Evolutionary conservation across 2,113 vertebrate species (phyloP), one percentile per base, ranked within the genome.

Genomic region (Notothenia rossii): DNA sequence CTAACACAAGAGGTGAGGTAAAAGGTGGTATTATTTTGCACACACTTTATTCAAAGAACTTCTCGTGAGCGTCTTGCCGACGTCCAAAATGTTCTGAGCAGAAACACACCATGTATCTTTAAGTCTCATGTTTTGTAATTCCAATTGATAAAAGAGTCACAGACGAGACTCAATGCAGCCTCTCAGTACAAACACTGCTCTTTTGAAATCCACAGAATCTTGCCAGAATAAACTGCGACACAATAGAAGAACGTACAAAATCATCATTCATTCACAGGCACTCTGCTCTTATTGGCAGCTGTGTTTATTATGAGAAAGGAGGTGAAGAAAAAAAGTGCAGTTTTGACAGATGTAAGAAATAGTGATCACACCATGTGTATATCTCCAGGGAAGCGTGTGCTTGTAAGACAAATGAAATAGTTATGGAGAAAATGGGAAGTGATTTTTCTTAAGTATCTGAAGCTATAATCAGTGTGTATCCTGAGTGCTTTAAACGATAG

Each of bases 191-290:
- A 86, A 77, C 46, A 45, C 46, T 51, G 62, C 67, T 89, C 60
- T 77, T 79, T 86, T 74, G 66, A 77, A 81, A 84, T 77, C 13
- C 70, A 67, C 20, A 65, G 40, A 58, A n/a, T 69, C 56, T 48
- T n/a, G 87, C 87, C 88, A 90, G 70, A 89, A 77, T 54, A 89
- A 89, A 91, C 83, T 73, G 25, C 6, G 0, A 65, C 22, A 85
- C 83, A 89, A 61, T 84, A 51, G 71, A 68, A 56, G 36, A 78
- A 68, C 0, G 5, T 65, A 65, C 10, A 62, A 69, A 58, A 78
- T 77, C 20, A 36, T 60, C 64, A 7, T 14, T 83, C 86, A 78
- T 85, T 76, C 15, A 62, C 55, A 36, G 20, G 56, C 63, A 8
- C 51, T 68, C 66, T 75, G 68, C 60, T 78, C 55, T 49, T 62